Conservation (phyloP, 2,797 vertebrate genomes). For the Hozukius guyotensis region DNA sequence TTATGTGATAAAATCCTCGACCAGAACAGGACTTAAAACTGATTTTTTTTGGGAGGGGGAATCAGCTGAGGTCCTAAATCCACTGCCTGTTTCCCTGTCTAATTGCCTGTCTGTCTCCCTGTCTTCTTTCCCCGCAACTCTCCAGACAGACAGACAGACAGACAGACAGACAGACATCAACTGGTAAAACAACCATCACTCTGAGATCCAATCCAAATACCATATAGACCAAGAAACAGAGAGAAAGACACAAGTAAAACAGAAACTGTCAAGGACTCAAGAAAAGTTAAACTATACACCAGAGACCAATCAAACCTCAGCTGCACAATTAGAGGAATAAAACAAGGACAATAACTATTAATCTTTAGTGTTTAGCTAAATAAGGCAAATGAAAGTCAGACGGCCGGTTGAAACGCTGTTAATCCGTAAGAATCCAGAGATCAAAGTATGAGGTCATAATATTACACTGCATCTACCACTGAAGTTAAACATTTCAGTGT, state of each 20-base stretch:
- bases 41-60: neutral
- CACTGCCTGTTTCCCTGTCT: constrained; percentile 10
- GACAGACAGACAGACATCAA: constrained; percentile 5
- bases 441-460: constrained; percentile 44
- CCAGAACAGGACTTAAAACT: neutral
- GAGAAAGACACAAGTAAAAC: constrained; percentile 6
- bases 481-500: constrained; percentile 19
- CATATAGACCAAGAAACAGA: neutral
- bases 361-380: constrained; percentile 37
- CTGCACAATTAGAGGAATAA: constrained; percentile 11
- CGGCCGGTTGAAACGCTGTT: constrained; percentile 30
- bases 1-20: neutral
- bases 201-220: constrained; percentile 12
- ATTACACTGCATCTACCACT: constrained; percentile 17
- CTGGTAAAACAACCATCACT: constrained; percentile 1
- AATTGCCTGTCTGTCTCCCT: neutral
- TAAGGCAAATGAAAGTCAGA: constrained; percentile 47
- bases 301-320: constrained; percentile 41
- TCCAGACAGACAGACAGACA: neutral
- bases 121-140: neutral
- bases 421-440: constrained; percentile 36
- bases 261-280: neutral
- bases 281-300: constrained; percentile 25
- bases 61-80: constrained; percentile 12
- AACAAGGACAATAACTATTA: constrained; percentile 32